Base-by-base conservation (phyloP, 2,888 invertebrate species). In the Phorcus lineatus region DNA sequence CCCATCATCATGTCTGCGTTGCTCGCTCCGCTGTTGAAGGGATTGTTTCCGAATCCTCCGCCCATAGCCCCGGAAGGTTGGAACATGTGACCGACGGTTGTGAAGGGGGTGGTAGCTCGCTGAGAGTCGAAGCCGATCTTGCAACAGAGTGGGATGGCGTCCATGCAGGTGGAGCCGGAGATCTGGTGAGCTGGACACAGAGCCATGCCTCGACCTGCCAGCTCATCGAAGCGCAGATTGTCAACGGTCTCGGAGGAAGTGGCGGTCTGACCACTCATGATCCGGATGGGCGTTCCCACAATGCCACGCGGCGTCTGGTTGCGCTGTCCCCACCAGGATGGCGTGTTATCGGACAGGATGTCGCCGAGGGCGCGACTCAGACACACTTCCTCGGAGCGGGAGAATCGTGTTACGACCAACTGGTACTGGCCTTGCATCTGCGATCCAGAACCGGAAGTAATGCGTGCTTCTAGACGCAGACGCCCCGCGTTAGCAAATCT, bases 321-420 rank as follows among this genome's bases (percentile, higher is more conserved):
- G 31, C 36, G 24, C 55, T 54, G 76, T 17, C 76, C 55, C 76
- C 76, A 76, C 76, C 76, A 76, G 28, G 55, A 1, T 1, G 47
- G 47, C 13, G 47, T 47, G 24, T 31, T 31, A 9, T 76, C 55
- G 76, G 76, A 55, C 31, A 76, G 55, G 31, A 76, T 76, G 31
- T 76, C 76, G n/a, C 76, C 76, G 11, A 76, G 28, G 31, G 76
- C 76, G 16, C 36, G 76, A 31, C 76, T 76, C 28, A 40, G 40
- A 76, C 76, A 76, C n/a, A 24, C 76, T 9, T 76, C 76, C 31
- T 76, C 76, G 11, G 36, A 24, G 24, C 76, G 76, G n/a, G 76
- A 55, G 76, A 31, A 76, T 16, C 55, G 31, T 4, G 76, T 76
- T 13, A 76, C 54, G 31, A 76, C 76, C 7, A 54, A 19, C 36